These are phyloP conservation scores for Coturnix japonica DNA, from an alignment of 2,113 vertebrate genomes.

Conservation along the genomic window DNA sequence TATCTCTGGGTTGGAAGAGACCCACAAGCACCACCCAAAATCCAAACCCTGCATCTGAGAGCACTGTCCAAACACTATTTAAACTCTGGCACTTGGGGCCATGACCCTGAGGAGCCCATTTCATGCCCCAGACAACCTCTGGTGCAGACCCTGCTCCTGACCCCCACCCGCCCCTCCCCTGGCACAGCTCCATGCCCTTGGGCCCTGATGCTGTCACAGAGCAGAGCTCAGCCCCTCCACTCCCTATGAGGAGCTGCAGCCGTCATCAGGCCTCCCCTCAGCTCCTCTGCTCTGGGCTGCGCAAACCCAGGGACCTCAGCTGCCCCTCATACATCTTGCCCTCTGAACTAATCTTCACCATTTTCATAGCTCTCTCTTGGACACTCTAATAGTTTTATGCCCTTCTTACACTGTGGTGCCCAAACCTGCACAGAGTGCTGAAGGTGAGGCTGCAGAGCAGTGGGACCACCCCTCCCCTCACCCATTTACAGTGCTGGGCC, in stretches of 20 bases:
- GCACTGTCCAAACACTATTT: background rate
- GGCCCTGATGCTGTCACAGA: background rate
- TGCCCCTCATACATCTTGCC: background rate
- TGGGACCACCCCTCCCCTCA: background rate
- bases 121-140: background rate
- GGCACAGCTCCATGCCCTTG: background rate
- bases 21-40: background rate
- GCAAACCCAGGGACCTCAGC: too few species aligned
- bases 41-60: background rate
- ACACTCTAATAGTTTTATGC: background rate
- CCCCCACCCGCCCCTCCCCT: background rate
- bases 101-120: background rate
- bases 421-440: too few species aligned
- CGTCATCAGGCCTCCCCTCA: too few species aligned
- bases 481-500: background rate
- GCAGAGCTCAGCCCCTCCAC: too few species aligned
- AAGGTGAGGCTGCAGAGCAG: background rate
- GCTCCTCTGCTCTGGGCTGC: background rate
- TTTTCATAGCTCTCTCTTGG: background rate
- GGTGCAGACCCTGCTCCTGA: background rate
- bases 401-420: background rate
- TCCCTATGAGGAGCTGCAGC: too few species aligned
- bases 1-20: background rate
- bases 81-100: background rate
- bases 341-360: too few species aligned